A percentile compares a stretch with the other conserved stretches of the same genome.
phyloP scores from a whole-genome alignment of 2,888 invertebrate species.

The Dicyrtomina minuta region DNA sequence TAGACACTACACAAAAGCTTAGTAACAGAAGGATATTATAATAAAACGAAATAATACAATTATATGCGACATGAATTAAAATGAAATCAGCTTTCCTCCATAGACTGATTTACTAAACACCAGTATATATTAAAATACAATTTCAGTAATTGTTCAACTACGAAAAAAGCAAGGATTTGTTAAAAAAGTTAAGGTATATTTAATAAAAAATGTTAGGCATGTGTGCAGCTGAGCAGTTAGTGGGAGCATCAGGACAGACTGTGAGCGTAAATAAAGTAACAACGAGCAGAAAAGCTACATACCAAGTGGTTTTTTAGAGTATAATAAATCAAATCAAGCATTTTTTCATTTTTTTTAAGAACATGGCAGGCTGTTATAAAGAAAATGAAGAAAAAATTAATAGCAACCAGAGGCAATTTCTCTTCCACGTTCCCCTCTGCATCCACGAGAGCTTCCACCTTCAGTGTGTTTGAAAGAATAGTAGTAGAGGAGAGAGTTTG shows the following conservation, averaged over 20 bases:
- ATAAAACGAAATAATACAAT: background rate
- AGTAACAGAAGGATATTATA: background rate
- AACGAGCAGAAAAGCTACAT: background rate
- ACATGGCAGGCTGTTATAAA: conserved; percentile 4
- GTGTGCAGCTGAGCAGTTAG: too few relatives aligned
- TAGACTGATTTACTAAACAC: too few relatives aligned
- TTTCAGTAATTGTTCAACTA: too few relatives aligned
- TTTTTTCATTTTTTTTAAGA: background rate
- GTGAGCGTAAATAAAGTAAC: background rate
- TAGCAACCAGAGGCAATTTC: conserved; percentile 80
- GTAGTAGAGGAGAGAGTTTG: conserved; percentile 1
- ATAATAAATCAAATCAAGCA: conserved; percentile 22
- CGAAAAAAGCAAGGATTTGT: too few relatives aligned
- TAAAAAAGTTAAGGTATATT: too few relatives aligned
- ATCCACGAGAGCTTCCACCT: conserved; percentile 78
- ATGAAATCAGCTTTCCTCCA: too few relatives aligned
- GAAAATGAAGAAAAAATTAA: conserved; percentile 25
- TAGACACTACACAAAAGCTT: too few relatives aligned
- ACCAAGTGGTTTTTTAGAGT: background rate
- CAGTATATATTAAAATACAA: too few relatives aligned
- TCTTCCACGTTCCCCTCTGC: conserved; percentile 67
- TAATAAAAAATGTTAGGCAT: too few relatives aligned
- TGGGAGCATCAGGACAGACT: too few relatives aligned
- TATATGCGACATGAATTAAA: background rate
- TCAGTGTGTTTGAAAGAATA: conserved; percentile 34